These are phyloP conservation scores for Drosophila tanythrix DNA, from an alignment of 2,888 invertebrate genomes.

Conservation along the genomic window DNA sequence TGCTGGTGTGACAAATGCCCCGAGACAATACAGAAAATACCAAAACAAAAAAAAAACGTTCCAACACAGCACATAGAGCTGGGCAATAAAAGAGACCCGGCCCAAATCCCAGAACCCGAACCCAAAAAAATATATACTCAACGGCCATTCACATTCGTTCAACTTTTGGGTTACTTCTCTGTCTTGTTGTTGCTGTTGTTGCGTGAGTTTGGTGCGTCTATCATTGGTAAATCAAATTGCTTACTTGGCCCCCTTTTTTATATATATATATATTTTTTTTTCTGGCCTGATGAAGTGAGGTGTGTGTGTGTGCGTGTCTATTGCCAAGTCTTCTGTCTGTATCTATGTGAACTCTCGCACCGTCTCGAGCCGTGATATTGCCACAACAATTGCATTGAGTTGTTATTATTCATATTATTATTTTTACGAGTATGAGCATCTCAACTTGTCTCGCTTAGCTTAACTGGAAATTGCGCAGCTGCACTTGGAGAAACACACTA, in stretches of 20 bases:
- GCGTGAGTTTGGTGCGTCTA: slow-evolving; percentile 71
- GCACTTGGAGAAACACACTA: background rate
- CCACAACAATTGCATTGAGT: slow-evolving; percentile 49
- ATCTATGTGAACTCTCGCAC: slow-evolving; percentile 47
- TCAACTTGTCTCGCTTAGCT: slow-evolving; percentile 23
- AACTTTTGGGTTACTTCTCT: slow-evolving; percentile 41
- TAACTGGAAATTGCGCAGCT: slow-evolving; percentile 32
- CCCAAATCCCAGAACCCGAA: slow-evolving; percentile 36
- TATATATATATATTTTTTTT: background rate
- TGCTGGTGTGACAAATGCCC: slow-evolving; percentile 53
- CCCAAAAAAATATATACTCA: slow-evolving; percentile 14
- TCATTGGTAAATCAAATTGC: slow-evolving; percentile 69
- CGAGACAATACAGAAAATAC: slow-evolving; percentile 20
- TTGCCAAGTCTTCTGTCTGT: slow-evolving; percentile 44
- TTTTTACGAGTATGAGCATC: slow-evolving; percentile 18
- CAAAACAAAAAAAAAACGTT: slow-evolving; percentile 2
- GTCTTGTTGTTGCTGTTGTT: slow-evolving; percentile 33
- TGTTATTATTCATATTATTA: slow-evolving; percentile 16
- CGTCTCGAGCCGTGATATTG: slow-evolving; percentile 28
- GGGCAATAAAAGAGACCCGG: slow-evolving; percentile 29
- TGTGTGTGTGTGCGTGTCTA: slow-evolving; percentile 29
- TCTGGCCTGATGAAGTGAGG: slow-evolving; percentile 13
- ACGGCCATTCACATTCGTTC: slow-evolving; percentile 46
- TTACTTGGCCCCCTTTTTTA: slow-evolving; percentile 50
- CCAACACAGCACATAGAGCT: slow-evolving; percentile 20